Conservation (phyloP, 2,797 vertebrate genomes). For the Acanthis flammea region DNA sequence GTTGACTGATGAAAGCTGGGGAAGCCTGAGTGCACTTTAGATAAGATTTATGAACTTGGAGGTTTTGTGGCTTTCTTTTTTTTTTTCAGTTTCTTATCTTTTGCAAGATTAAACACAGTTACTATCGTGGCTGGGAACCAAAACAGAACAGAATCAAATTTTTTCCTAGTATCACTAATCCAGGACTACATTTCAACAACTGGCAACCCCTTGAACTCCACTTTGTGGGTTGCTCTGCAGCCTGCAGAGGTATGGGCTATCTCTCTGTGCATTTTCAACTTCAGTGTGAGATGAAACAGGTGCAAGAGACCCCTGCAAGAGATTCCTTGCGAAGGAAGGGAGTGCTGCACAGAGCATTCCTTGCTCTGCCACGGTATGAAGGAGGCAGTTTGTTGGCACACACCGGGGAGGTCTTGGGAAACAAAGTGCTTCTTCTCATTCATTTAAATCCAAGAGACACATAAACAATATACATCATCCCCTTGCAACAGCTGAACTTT, state of each 20-base stretch:
- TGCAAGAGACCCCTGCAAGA: slow-evolving; percentile 8
- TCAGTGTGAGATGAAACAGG: neutral
- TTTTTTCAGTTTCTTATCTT: slow-evolving; percentile 10
- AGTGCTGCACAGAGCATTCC: neutral
- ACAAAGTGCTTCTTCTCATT: neutral
- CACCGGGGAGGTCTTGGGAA: neutral
- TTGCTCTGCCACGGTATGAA: neutral
- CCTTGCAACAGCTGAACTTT: neutral
- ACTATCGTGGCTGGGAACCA: neutral
- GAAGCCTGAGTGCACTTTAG: slow-evolving; percentile 6
- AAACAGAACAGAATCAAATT: slow-evolving; percentile 28
- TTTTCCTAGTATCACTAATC: neutral
- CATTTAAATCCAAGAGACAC: neutral
- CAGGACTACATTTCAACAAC: slow-evolving; percentile 31
- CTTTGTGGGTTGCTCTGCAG: neutral
- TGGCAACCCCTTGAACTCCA: slow-evolving; percentile 30
- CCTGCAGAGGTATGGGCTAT: neutral
- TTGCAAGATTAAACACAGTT: slow-evolving; percentile 41
- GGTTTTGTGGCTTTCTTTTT: neutral
- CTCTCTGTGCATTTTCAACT: slow-evolving; percentile 1
- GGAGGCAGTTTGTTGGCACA: neutral
- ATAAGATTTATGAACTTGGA: slow-evolving; percentile 35
- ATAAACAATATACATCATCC: neutral
- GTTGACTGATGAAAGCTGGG: slow-evolving; percentile 1
- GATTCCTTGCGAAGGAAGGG: neutral